Evolutionary conservation across 2,888 invertebrate species (phyloP).

Genomic region (Linyphia triangularis): DNA sequence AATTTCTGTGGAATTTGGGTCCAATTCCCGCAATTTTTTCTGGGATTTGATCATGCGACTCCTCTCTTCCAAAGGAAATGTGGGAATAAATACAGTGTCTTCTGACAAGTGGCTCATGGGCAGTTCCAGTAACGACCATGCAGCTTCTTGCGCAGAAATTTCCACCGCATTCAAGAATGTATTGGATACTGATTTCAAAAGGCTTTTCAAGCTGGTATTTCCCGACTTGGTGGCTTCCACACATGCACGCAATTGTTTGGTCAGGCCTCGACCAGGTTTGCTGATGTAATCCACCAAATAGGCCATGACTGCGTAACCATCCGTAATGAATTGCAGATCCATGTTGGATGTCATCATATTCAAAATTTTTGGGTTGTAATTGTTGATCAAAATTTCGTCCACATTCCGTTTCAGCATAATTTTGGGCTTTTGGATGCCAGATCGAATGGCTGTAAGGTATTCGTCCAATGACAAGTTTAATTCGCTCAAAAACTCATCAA

Average conservation of each 20-base stretch:
- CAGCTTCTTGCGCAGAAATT: constrained; percentile 78
- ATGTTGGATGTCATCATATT: constrained; percentile 78
- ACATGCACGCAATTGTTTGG: background rate
- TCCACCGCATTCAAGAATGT: constrained; percentile 77
- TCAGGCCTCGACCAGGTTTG: background rate
- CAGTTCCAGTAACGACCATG: constrained; percentile 76
- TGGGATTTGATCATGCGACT: constrained; percentile 77
- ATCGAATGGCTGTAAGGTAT: constrained; percentile 30
- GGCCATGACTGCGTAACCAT: constrained; percentile 78
- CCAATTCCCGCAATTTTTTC: background rate
- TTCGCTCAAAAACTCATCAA: background rate
- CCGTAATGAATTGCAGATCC: constrained; percentile 79
- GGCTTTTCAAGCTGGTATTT: constrained; percentile 71
- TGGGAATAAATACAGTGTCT: constrained; percentile 76
- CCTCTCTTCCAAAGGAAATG: constrained; percentile 77
- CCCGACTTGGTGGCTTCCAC: background rate
- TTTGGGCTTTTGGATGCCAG: constrained; percentile 46
- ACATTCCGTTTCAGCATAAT: constrained; percentile 77
- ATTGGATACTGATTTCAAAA: constrained; percentile 76
- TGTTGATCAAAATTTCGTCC: constrained; percentile 76
- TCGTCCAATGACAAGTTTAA: constrained; percentile 9
- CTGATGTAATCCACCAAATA: constrained; percentile 78
- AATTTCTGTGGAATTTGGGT: background rate
- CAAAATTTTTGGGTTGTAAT: constrained; percentile 77
- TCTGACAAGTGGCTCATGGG: constrained; percentile 76